phyloP scores from a whole-genome alignment of 1,140 invertebrate species.

The Lucilia cuprina region DNA sequence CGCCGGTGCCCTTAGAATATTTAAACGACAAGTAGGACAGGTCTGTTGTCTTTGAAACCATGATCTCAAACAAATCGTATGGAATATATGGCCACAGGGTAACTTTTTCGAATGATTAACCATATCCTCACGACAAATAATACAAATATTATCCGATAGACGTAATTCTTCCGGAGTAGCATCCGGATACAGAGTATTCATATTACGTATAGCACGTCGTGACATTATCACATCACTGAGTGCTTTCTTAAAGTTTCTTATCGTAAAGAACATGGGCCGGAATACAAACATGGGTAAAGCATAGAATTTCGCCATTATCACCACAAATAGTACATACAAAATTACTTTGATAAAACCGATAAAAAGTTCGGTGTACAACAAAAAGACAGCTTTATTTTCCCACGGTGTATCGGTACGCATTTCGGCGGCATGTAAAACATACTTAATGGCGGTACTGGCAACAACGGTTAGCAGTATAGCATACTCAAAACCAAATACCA shows the following conservation, averaged over 20 bases:
- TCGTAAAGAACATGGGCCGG: slow-evolving; percentile 97
- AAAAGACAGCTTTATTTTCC: slow-evolving; percentile 98
- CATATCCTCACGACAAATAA: slow-evolving; percentile 86
- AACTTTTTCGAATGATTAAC: slow-evolving; percentile 90
- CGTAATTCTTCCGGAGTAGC: slow-evolving; percentile 92
- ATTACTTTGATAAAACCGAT: slow-evolving; percentile 91
- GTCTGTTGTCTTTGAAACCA: slow-evolving; percentile 99
- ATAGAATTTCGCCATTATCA: slow-evolving; percentile 97
- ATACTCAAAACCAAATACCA: slow-evolving; percentile 99
- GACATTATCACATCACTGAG: slow-evolving; percentile 98
- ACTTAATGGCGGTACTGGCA: slow-evolving; percentile 94
- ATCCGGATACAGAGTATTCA: slow-evolving; percentile 98
- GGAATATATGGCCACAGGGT: slow-evolving; percentile 99
- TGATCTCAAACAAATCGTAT: slow-evolving; percentile 95
- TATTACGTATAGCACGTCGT: slow-evolving; percentile 93
- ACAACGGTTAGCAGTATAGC: slow-evolving; percentile 95
- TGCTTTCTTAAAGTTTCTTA: slow-evolving; percentile 97
- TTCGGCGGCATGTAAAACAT: slow-evolving; percentile 92
- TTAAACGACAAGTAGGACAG: slow-evolving; percentile 97
- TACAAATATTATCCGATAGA: slow-evolving; percentile 97
- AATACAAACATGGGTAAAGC: slow-evolving; percentile 98
- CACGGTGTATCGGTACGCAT: slow-evolving; percentile 95
- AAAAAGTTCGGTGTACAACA: slow-evolving; percentile 95
- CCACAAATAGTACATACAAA: slow-evolving; percentile 92
- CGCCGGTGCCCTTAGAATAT: slow-evolving; percentile 82